Percentiles rank a stretch among this genome's conserved stretches.
phyloP scores from a whole-genome alignment of 1,140 invertebrate species.

The Brachionus plicatilis region DNA sequence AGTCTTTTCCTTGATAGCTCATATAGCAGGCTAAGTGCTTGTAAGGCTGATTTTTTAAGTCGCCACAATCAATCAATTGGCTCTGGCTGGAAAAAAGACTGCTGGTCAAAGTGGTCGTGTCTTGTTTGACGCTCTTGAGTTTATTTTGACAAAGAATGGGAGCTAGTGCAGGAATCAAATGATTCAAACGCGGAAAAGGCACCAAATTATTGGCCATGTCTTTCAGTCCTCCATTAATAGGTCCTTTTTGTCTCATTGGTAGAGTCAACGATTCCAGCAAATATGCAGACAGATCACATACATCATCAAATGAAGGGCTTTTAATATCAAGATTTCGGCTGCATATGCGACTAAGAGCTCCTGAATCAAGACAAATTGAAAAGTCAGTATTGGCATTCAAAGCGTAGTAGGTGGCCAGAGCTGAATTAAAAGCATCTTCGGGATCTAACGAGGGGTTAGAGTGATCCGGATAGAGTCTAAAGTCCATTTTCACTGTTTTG shows the following conservation, averaged over 20 bases:
- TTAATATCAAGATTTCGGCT: background rate
- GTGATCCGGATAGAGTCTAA: background rate
- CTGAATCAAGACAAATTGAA: background rate
- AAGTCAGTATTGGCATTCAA: background rate
- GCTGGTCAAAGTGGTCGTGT: background rate
- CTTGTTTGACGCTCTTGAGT: background rate
- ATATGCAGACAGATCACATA: background rate
- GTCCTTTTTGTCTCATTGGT: background rate
- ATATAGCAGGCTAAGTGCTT: background rate
- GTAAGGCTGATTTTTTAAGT: background rate
- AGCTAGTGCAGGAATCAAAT: background rate
- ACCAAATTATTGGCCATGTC: background rate
- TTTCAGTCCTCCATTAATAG: background rate
- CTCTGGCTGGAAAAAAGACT: background rate
- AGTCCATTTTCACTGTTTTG: background rate
- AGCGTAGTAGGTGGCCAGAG: background rate
- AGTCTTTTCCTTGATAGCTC: background rate
- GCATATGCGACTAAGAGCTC: background rate
- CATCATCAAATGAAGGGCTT: background rate
- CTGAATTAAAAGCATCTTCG: background rate
- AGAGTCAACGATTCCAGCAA: background rate
- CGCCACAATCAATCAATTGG: background rate
- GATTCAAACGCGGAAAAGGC: background rate
- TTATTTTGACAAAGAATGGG: background rate
- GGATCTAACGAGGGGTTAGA: background rate